Conservation (phyloP, 2,797 vertebrate species). For the Silurus lanzhouensis region DNA sequence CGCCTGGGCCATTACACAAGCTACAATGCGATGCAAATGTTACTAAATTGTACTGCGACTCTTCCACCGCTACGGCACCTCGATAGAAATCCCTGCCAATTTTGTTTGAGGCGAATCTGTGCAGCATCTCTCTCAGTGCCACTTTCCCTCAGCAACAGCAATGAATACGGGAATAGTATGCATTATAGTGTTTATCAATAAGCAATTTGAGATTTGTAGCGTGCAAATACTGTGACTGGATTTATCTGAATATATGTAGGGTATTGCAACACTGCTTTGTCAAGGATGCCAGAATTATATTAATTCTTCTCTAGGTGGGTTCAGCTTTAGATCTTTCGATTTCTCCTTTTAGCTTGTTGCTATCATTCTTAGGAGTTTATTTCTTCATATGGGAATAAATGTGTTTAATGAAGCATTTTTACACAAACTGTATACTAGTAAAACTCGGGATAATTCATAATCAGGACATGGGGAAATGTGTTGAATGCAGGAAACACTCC, state of each 20-base stretch:
- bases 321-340: not conserved
- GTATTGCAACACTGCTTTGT: not conserved
- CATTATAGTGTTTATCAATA: slow-evolving; percentile 24
- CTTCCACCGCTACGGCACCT: slow-evolving; percentile 32
- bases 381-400: too few relatives aligned
- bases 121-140: slow-evolving; percentile 12
- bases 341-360: not conserved
- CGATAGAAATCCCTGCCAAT: slow-evolving; percentile 45
- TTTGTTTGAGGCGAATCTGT: slow-evolving; percentile 47
- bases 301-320: not conserved
- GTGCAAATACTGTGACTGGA: slow-evolving; percentile 5
- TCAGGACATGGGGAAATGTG: not conserved
- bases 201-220: slow-evolving; percentile 7
- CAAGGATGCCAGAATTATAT: not conserved
- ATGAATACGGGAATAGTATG: not conserved
- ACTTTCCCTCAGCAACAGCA: slow-evolving; percentile 44
- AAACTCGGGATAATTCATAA: not conserved
- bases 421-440: too few relatives aligned
- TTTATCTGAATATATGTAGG: not conserved
- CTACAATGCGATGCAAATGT: slow-evolving; percentile 60
- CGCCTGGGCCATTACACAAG: slow-evolving; percentile 55
- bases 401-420: too few relatives aligned
- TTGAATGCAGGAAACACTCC: not conserved
- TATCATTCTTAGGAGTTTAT: not conserved
- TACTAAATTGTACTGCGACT: slow-evolving; percentile 51